phyloP scores from a whole-genome alignment of 2,113 vertebrate genomes.

The Muscicapa adusta region DNA sequence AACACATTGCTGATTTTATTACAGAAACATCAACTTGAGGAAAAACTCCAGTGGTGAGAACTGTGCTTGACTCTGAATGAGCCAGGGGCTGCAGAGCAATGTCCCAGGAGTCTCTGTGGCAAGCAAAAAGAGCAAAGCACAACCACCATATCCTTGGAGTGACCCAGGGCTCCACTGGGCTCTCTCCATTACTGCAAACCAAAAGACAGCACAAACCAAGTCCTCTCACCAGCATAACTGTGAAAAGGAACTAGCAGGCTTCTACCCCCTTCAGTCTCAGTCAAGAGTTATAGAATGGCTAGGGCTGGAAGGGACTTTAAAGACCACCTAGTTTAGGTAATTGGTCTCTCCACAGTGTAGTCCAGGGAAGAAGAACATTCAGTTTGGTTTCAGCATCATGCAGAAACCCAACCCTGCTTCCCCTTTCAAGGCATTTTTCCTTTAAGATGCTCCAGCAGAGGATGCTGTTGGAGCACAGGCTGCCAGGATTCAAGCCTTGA shows the following conservation, averaged over 20 bases:
- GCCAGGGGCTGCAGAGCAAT: background rate
- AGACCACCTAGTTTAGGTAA: background rate
- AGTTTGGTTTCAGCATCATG: background rate
- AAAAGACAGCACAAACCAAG: background rate
- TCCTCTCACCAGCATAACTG: background rate
- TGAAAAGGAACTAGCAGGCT: background rate
- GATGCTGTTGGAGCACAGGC: constrained; percentile 7
- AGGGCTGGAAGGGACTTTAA: background rate
- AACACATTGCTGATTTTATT: background rate
- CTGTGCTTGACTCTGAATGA: background rate
- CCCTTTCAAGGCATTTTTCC: background rate
- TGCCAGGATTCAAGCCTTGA: background rate
- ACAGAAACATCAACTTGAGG: background rate
- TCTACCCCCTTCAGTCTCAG: background rate
- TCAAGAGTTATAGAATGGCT: background rate
- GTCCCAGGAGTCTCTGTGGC: background rate
- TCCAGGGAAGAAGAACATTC: background rate
- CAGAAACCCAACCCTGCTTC: background rate
- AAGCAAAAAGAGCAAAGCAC: constrained; percentile 5
- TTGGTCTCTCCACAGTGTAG: background rate
- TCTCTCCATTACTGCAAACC: background rate
- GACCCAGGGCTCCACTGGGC: background rate
- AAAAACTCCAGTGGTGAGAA: background rate
- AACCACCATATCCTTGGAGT: background rate
- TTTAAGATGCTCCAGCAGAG: background rate